Base-by-base conservation (phyloP, 2,113 vertebrate species). In the Oreochromis niloticus region DNA sequence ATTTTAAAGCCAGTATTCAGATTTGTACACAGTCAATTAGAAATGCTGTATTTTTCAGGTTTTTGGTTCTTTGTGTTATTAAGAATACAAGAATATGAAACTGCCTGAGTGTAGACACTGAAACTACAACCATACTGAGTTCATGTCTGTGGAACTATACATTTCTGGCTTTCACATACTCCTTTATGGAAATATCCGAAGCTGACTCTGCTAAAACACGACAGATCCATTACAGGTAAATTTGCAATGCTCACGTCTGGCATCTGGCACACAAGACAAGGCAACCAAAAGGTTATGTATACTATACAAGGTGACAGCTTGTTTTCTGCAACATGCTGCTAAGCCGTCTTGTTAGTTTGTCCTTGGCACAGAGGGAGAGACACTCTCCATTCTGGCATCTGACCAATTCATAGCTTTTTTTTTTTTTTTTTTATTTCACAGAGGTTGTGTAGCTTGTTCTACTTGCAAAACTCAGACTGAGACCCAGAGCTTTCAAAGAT, bases 241-340 rank as follows among this genome's bases (percentile, higher is more conserved):
- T 89, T 19, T 82, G 81, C 87, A 52, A 52, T 63, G 52, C 59
- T 63, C 4, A 32, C 27, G 86, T 56, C 78, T 90, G 88, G 22
- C 55, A 55, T 84, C 73, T 85, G 86, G 57, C 82, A 80, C 46
- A 80, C 5, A 4, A 48, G 56, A 79, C 78, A 56, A 50, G 46
- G 6, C 10, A 16, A 75, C 30, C 16, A 48, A 88, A 81, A 88
- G 59, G 78, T 87, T 80, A 87, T 71, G 83, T 63, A 80, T 80
- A 82, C 32, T 81, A 83, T 73, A 59, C 9, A 17, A 82, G 68
- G 66, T 79, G 66, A 79, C 82, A 87, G 84, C 84, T 66, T 90
- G 85, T 91, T 92, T 82, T 86, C 80, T 52, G 78, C 73, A 85
- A 59, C 71, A 83, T 79, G 82, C 79, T 6, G 83, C 61, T 71